Conservation (phyloP, 2,113 vertebrate genomes). For the Hyla sarda region DNA sequence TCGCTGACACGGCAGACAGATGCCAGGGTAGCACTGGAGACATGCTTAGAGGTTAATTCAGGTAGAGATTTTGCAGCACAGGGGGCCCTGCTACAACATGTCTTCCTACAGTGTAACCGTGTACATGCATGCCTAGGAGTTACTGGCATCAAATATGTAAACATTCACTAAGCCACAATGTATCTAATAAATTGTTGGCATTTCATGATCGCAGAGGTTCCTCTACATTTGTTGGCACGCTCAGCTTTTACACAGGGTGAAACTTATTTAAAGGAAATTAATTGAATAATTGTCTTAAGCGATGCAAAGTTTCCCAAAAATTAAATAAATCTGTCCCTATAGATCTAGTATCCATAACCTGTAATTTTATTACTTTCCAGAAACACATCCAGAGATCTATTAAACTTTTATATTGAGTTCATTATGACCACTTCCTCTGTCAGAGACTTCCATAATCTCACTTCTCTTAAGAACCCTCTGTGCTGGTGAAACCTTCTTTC, state of each 20-base stretch:
- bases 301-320: too few relatives aligned
- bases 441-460: too few relatives aligned
- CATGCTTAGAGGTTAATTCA: slow-evolving; percentile 52
- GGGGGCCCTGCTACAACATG: slow-evolving; percentile 16
- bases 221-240: background rate
- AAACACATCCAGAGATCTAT: too few relatives aligned
- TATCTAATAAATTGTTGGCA: background rate
- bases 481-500: too few relatives aligned
- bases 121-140: background rate
- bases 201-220: background rate
- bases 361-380: too few relatives aligned
- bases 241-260: background rate
- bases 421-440: too few relatives aligned
- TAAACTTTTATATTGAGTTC: too few relatives aligned
- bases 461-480: too few relatives aligned
- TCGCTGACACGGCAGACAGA: slow-evolving; percentile 17
- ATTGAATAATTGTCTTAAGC: too few relatives aligned
- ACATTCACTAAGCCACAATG: background rate
- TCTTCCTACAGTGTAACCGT: background rate
- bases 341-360: too few relatives aligned
- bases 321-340: too few relatives aligned
- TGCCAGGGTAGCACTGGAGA: background rate
- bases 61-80: slow-evolving; percentile 23
- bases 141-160: slow-evolving; percentile 22
- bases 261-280: background rate